Conservation (phyloP, 2,888 invertebrate species). For the Ochropacha duplaris region DNA sequence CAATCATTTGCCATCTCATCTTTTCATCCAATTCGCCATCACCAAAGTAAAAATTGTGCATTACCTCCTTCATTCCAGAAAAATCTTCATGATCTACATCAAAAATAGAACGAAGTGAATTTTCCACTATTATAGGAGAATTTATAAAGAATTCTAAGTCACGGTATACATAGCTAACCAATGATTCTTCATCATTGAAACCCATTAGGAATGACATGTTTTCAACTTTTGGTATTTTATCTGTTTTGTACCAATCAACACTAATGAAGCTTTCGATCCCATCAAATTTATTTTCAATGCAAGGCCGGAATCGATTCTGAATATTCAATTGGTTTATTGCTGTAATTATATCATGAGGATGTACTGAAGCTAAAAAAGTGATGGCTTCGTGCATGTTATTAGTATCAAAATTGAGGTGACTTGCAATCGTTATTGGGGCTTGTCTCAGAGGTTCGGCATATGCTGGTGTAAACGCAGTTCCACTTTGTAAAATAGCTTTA, state of each 20-base stretch:
- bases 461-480: slow-evolving; percentile 26
- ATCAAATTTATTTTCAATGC: slow-evolving; percentile 40
- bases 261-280: slow-evolving; percentile 37
- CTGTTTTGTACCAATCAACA: slow-evolving; percentile 25
- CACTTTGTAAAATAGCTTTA: slow-evolving; percentile 46
- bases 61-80: slow-evolving; percentile 20
- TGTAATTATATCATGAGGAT: slow-evolving; percentile 32
- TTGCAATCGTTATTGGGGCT: slow-evolving; percentile 37
- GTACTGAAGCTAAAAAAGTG: slow-evolving; percentile 28
- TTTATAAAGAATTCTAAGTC: slow-evolving; percentile 6
- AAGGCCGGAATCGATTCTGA: slow-evolving; percentile 23
- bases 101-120: slow-evolving; percentile 19
- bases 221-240: slow-evolving; percentile 23
- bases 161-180: slow-evolving; percentile 10
- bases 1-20: slow-evolving; percentile 16
- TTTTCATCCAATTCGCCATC: slow-evolving; percentile 24
- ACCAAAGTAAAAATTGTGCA: slow-evolving; percentile 37
- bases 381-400: slow-evolving; percentile 36
- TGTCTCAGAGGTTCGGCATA: slow-evolving; percentile 23
- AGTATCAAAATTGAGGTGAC: slow-evolving; percentile 32
- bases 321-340: slow-evolving; percentile 24
- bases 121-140: slow-evolving; percentile 10
- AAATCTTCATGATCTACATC: slow-evolving; percentile 24
- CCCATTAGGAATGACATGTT: slow-evolving; percentile 39
- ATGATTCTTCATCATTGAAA: slow-evolving; percentile 23